Percentiles rank a stretch among this genome's conserved stretches.
These are phyloP conservation scores for Cyphomyrmex costatus DNA, from an alignment of 1,140 invertebrate species.

Conservation along the genomic window DNA sequence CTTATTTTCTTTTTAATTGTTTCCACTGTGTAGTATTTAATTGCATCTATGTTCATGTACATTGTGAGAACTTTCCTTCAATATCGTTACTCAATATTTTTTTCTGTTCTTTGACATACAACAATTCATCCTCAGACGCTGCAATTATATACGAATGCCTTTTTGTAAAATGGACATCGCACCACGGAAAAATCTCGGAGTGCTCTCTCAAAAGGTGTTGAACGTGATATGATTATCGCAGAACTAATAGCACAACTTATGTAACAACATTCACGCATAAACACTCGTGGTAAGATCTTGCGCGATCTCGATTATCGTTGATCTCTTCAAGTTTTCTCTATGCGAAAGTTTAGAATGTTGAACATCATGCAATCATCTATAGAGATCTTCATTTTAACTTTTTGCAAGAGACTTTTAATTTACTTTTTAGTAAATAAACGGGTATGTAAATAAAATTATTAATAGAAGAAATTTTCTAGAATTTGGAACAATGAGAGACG, in stretches of 20 bases:
- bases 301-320: constrained; percentile 38
- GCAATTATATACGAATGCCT: constrained; percentile 14
- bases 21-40: not conserved
- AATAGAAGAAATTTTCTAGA: not conserved
- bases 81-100: constrained; percentile 10
- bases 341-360: constrained; percentile 13
- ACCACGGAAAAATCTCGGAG: not conserved
- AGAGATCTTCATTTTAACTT: not conserved
- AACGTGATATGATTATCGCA: constrained; percentile 19
- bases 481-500: not conserved
- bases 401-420: not conserved
- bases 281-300: constrained; percentile 21
- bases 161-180: constrained; percentile 11
- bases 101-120: not conserved
- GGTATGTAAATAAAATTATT: not conserved
- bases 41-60: not conserved
- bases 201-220: not conserved
- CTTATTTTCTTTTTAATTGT: not conserved
- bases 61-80: constrained; percentile 25
- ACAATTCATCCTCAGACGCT: not conserved
- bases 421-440: not conserved
- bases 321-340: constrained; percentile 26
- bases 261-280: constrained; percentile 9
- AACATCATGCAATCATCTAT: not conserved
- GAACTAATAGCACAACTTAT: constrained; percentile 31